Evolutionary conservation across 2,888 invertebrate genomes (phyloP), one percentile per base, ranked within the genome.

Genomic region (Crematogaster levior): DNA sequence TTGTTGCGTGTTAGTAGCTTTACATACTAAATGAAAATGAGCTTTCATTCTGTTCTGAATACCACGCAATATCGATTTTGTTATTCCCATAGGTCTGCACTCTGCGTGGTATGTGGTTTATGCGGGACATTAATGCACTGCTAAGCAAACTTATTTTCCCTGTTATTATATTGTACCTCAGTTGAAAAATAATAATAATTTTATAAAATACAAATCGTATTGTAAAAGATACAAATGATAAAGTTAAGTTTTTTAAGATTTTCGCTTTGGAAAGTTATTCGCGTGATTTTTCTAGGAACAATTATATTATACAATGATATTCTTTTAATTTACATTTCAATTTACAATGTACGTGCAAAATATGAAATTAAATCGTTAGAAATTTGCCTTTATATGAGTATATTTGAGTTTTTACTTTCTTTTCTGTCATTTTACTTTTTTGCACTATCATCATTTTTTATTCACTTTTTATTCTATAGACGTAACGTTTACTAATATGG

Each of bases 41-140:
- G 37, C 46, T 65, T 63, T 27, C 2, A 34, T 30, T 58, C 3
- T 21, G 24, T 37, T n/a, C n/a, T 61, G 51, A 34, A 65, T 51
- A 51, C 6, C 51, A 21, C 37, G 51, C 37, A n/a, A 51, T 74
- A 61, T 75, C n/a, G 75, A 75, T 75, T 60, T 75, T 61, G 60
- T 74, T 61, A 63, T 75, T 37, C 21, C 24, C 63, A 27, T 15
- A 48, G 24, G 24, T 37, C 27, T 34, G 24, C 30, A 24, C 18
- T 74, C 24, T 74, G 65, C 12, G 9, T 37, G 12, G 27, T 12
- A 34, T 48, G 46, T 40, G 46, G 40, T 65, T 65, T 24, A 27
- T 24, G 9, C 5, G 27, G n/a, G 27, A 65, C 51, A 65, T 37
- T 75, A 75, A 75, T 65, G 51, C n/a, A 65, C 34, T 34, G 46